Evolutionary conservation across 2,113 vertebrate genomes (phyloP).

Genomic region (Onychostruthus taczanowskii): DNA sequence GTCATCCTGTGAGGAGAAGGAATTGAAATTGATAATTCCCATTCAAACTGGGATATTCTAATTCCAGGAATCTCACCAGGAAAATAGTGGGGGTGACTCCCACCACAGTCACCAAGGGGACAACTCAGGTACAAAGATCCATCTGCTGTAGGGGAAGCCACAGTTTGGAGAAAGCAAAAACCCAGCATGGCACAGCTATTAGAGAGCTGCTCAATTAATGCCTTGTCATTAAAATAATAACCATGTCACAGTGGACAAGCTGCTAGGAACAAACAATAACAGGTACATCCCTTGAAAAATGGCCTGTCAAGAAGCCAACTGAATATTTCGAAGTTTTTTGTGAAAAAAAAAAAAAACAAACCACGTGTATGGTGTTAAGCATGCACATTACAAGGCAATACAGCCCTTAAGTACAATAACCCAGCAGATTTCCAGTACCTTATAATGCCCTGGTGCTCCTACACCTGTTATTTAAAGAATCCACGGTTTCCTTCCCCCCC

Average conservation of each 20-base stretch:
- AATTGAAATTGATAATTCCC: too few relatives aligned
- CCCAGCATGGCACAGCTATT: not conserved
- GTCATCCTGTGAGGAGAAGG: not conserved
- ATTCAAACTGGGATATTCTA: not conserved
- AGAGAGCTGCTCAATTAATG: not conserved
- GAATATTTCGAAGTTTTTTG: not conserved
- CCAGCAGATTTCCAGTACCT: too few relatives aligned
- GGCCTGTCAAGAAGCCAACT: not conserved
- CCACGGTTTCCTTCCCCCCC: not conserved
- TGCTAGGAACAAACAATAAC: not conserved
- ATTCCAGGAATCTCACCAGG: not conserved
- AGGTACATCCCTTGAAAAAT: not conserved
- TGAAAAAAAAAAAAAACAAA: not conserved
- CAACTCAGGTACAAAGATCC: not conserved
- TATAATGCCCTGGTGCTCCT: not conserved
- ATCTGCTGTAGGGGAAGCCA: not conserved
- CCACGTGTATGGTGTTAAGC: not conserved
- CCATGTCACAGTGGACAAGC: not conserved
- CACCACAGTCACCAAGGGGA: not conserved
- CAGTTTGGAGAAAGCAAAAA: not conserved
- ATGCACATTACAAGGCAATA: accelerated
- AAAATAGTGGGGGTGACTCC: not conserved
- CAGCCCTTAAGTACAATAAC: not conserved
- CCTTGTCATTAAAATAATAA: not conserved
- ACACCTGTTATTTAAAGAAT: not conserved